Evolutionary conservation across 2,797 vertebrate genomes (phyloP), one percentile per base, ranked within the genome.

Genomic region (Helarctos malayanus): DNA sequence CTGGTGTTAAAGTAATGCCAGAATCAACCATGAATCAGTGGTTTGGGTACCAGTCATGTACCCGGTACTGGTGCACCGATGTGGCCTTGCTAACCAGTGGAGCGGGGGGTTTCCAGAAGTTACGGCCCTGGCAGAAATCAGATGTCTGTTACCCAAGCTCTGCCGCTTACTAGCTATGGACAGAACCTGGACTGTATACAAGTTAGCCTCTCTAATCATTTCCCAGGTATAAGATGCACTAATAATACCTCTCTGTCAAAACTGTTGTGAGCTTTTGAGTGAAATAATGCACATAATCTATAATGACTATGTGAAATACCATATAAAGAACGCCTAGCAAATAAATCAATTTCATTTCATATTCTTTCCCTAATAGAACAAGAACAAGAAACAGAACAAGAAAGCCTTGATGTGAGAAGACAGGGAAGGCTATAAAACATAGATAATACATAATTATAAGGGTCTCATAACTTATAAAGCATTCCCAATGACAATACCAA

Each of bases 141-240:
- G 35, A 71, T 4, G 1, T 71, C 27, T 35, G 25, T 56, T n/a
- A 54, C 0, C 32, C 19, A 94, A 54, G 21, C 9, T 83, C 78
- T 78, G 41, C 7, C 23, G 61, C 63, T 96, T 38, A 73, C 52
- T 52, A 81, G 83, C 61, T 35, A 27, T 45, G 63, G 12, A 27
- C 27, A 68, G 35, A 93, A 86, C 19, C 12, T 75, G 25, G 38
- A 86, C 56, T 81, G 2, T 29, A 86, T 63, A 45, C 47, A 61
- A 71, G 27, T 69, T 32, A 68, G 45, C n/a, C n/a, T 93, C 32
- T 38, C 82, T 38, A 76, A 91, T 18, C 65, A 88, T 78, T 69
- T 52, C 27, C 49, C 11, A 45, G 23, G 49, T 27, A 32, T n/a
- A 92, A 76, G 75, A 89, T 18, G 13, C n/a, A 41, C 14, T 32